These are phyloP conservation scores for Eustalomyia histrio DNA, from an alignment of 2,888 invertebrate species.

Conservation along the genomic window DNA sequence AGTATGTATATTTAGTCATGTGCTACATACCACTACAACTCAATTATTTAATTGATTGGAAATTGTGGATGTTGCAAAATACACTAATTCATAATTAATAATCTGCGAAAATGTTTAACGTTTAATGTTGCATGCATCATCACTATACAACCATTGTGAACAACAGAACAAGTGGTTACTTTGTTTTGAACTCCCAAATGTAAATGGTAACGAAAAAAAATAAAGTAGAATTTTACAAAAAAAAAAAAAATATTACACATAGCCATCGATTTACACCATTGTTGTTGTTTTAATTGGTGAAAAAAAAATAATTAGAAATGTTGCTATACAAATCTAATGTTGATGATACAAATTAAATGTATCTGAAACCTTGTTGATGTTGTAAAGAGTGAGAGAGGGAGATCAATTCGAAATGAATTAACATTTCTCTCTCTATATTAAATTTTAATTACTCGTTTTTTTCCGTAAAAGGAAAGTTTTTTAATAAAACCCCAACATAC, in stretches of 20 bases:
- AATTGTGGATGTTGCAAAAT: conserved; percentile 59
- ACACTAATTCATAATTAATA: conserved; percentile 69
- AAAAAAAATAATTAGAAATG: too few species aligned
- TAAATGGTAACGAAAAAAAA: neutral
- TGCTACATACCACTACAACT: conserved; percentile 43
- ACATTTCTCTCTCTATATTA: too few species aligned
- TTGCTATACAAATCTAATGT: too few species aligned
- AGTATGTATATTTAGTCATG: conserved; percentile 13
- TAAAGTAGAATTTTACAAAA: neutral
- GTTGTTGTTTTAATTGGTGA: too few species aligned
- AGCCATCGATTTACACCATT: too few species aligned
- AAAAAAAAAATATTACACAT: neutral
- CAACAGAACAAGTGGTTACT: neutral
- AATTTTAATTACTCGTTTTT: too few species aligned
- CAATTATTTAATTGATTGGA: conserved; percentile 65
- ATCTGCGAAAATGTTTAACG: conserved; percentile 68
- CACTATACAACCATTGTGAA: neutral
- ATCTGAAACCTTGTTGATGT: too few species aligned
- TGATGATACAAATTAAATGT: too few species aligned
- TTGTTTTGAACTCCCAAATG: neutral
- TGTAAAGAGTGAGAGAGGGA: too few species aligned
- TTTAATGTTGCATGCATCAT: conserved; percentile 58
- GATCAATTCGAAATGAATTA: too few species aligned
- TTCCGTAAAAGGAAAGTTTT: too few species aligned
- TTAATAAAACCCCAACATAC: too few species aligned